Percentiles rank a stretch among this genome's conserved stretches.
Conservation (phyloP, 2,797 vertebrate species). For the Microhierax caerulescens region DNA sequence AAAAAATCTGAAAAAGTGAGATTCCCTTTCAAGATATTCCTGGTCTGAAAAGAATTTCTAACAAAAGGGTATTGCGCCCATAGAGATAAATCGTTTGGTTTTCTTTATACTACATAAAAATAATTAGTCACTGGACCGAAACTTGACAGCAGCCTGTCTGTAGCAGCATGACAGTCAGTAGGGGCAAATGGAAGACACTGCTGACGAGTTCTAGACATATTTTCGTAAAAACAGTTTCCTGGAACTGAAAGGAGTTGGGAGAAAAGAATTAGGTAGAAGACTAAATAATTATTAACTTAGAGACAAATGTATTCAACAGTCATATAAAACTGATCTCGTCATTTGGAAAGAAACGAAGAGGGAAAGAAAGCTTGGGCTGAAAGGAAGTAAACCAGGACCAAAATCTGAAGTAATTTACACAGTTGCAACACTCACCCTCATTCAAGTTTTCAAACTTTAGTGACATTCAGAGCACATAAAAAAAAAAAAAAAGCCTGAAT, state of each 20-base stretch:
- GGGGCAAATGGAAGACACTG: neutral
- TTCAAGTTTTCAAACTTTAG: neutral
- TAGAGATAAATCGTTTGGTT: neutral
- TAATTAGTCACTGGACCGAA: neutral
- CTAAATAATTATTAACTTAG: neutral
- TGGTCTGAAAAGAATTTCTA: constrained; percentile 20
- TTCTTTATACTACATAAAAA: neutral
- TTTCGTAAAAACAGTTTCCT: neutral
- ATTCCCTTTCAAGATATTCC: neutral
- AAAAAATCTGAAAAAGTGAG: neutral
- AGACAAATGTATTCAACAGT: neutral
- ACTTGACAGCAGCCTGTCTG: neutral
- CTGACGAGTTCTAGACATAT: neutral
- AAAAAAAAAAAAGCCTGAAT: neutral
- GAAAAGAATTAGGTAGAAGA: neutral
- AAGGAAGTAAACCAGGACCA: neutral
- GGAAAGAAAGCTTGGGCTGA: neutral
- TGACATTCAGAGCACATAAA: neutral
- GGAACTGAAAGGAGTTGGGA: neutral
- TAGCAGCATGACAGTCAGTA: neutral
- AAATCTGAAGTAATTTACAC: neutral
- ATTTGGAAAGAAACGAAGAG: neutral
- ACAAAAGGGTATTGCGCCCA: neutral
- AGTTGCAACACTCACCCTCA: neutral
- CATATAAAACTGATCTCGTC: neutral